A percentile compares a stretch with the other conserved stretches of the same genome.
Evolutionary conservation across 2,113 vertebrate genomes (phyloP).

Genomic region (Dasyprocta punctata): DNA sequence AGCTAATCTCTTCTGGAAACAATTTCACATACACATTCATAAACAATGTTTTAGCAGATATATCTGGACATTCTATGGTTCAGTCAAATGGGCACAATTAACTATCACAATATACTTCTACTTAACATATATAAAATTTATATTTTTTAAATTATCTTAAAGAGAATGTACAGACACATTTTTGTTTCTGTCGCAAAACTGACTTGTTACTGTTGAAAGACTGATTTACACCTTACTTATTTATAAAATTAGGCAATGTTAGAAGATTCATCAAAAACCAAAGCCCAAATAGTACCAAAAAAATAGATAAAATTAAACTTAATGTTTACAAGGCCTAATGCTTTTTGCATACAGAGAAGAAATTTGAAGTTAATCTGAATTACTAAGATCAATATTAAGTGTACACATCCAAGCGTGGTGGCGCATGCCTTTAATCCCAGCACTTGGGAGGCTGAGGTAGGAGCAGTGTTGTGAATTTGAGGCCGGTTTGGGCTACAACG

Average conservation of each 20-base stretch:
- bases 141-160: neutral
- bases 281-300: neutral
- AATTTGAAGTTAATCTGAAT: neutral
- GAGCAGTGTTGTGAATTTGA: no score
- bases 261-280: neutral
- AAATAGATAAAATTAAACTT: neutral
- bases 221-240: neutral
- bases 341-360: neutral
- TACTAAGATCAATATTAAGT: neutral
- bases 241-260: neutral
- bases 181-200: neutral
- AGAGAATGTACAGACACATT: neutral
- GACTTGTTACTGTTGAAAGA: neutral
- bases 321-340: neutral
- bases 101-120: neutral
- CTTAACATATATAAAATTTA: neutral
- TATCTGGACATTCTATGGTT: neutral
- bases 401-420: no score
- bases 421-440: no score
- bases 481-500: no score
- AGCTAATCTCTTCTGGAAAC: neutral
- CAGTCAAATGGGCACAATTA: neutral
- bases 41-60: neutral
- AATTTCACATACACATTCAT: neutral
- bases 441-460: no score